Conservation (phyloP, 2,888 invertebrate species). For the Caenorhabditis virilis region DNA sequence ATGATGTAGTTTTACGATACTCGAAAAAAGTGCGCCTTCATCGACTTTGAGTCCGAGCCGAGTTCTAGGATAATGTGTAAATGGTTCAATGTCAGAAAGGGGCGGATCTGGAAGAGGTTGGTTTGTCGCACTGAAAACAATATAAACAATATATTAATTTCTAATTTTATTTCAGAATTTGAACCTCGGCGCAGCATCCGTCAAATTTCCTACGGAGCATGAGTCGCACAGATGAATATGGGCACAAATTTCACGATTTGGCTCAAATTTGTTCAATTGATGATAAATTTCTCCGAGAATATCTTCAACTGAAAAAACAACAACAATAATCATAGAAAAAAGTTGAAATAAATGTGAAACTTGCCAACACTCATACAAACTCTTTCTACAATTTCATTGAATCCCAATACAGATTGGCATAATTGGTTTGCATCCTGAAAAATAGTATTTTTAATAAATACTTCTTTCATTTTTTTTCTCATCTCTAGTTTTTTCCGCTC, state of each 20-base stretch:
- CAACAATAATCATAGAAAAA: not conserved
- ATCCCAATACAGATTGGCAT: slow-evolving; percentile 18
- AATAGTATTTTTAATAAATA: slow-evolving; percentile 3
- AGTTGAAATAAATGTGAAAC: not conserved
- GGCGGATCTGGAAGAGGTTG: too few species aligned
- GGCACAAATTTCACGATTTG: slow-evolving; percentile 13
- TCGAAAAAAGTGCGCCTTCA: not conserved
- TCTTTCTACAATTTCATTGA: slow-evolving; percentile 13
- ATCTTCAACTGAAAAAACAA: slow-evolving; percentile 22
- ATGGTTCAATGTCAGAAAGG: not conserved
- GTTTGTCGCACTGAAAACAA: too few species aligned
- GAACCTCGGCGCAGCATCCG: not conserved
- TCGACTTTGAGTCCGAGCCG: not conserved
- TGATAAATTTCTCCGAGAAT: slow-evolving; percentile 25
- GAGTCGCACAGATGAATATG: slow-evolving; percentile 33
- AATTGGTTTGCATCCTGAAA: slow-evolving; percentile 27
- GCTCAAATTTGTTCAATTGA: slow-evolving; percentile 25
- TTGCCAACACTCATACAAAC: slow-evolving; percentile 29
- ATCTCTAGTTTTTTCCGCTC: too few species aligned
- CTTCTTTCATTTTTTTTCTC: not conserved
- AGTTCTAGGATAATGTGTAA: not conserved
- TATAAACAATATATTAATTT: too few species aligned
- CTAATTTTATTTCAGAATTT: not conserved
- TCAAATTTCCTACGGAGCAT: slow-evolving; percentile 7
- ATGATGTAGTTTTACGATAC: slow-evolving; percentile 2